Conservation (phyloP, 35 echinoderm and acorn worm genomes). For the Ophiothrix spiculata region DNA sequence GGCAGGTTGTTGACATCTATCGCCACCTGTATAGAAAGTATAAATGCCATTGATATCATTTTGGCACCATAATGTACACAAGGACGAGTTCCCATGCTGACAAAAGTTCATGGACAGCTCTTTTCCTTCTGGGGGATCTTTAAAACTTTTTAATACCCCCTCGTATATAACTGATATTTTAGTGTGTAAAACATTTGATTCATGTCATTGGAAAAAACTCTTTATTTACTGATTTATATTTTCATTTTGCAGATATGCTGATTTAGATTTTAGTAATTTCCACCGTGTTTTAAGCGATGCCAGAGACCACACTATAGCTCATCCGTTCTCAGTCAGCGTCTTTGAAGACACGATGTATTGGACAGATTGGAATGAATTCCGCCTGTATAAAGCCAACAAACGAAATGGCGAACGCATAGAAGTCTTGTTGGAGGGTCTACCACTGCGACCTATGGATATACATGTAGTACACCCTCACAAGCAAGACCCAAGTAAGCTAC, state of each 20-base stretch:
- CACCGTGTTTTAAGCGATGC: conserved; percentile 46
- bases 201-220: too few species aligned
- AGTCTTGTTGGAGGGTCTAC: neutral
- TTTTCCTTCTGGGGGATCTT: too few species aligned
- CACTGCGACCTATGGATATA: conserved; percentile 52
- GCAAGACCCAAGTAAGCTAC: conserved; percentile 21
- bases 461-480: conserved; percentile 43
- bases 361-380: conserved; percentile 78
- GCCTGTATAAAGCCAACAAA: conserved; percentile 66
- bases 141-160: too few species aligned
- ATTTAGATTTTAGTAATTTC: conserved; percentile 51
- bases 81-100: too few species aligned
- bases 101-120: too few species aligned
- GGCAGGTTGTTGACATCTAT: too few species aligned
- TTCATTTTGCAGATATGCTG: conserved; percentile 33
- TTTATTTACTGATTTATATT: neutral
- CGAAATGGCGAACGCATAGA: neutral
- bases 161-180: too few species aligned
- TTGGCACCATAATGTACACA: too few species aligned
- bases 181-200: too few species aligned
- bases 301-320: conserved; percentile 41
- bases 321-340: conserved; percentile 72
- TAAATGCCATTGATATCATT: too few species aligned
- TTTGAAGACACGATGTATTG: conserved; percentile 70
- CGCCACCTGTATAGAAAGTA: too few species aligned